Base-by-base conservation (phyloP, 64 coral and sea anemone species). In the Platygyra sinensis region DNA sequence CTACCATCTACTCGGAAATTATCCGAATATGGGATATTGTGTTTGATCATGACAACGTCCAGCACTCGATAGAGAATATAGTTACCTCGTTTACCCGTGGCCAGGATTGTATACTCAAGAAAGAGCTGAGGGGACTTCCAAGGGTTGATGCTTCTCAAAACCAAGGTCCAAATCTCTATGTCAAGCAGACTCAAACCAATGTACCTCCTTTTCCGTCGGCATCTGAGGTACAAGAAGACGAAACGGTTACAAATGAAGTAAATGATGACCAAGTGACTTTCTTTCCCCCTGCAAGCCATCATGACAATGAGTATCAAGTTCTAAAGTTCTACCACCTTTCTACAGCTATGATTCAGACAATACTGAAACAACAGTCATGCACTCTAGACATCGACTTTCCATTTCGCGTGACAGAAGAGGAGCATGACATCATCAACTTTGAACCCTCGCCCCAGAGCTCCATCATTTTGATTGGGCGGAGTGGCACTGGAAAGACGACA, bases 401-500 rank as follows among this genome's bases (percentile, higher is more conserved):
- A 67, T 97, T 97, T 60, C 90, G 91, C 52, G 88, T 98, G 19
- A 98, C 95, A 80, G 95, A 97, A 57, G 81, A 87, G 8, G 95
- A 97, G 32, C 83, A 97, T 87, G 91, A 83, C 46, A 94, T 97
- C 76, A 93, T 97, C 30, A 97, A 97, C 72, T 80, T 97, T 25
- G 67, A 75, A 29, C 91, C 95, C 1, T 9, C 59, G 17, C 90
- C 86, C 20, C 74, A 63, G 17, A 67, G 80, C 73, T 80, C 96
- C 25, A 88, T 98, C 32, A 94, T 98, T 30, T 72, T 98, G 16
- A 87, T 98, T 80, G 96, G 96, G 28, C 93, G 96, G 36, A 98
- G 96, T 90, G 96, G 90, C 19, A 98, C 96, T 38, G 96, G 96
- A 25, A 98, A 98, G 60, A 98, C 96, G 20, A 98, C 96, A 6